Evolutionary conservation across 2,797 vertebrate genomes (phyloP), one percentile per base, ranked within the genome.

Genomic region (Loriculus beryllinus): DNA sequence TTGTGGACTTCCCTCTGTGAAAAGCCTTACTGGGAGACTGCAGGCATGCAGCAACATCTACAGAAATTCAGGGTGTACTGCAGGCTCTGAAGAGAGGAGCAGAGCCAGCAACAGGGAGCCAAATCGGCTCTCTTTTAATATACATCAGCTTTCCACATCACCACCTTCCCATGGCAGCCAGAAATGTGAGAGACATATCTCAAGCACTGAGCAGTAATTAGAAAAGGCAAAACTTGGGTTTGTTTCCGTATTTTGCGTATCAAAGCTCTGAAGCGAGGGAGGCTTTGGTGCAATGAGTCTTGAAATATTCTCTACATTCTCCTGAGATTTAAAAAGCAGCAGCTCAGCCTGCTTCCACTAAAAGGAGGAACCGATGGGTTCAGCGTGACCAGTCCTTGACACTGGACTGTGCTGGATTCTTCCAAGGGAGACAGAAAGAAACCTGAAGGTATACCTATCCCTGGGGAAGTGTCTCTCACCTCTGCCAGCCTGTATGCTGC

Each of bases 41-140:
- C 60, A 95, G 92, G 95, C 83, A 92, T 23, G 87, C 86, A 97
- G 97, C 97, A 97, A 72, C 97, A 96, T 71, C 96, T 97, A 96
- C 96, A 96, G 97, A 96, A 94, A 96, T 86, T 88, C 86, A 67
- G 84, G 62, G 79, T 89, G 97, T 96, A 97, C 56, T 96, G 91
- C 96, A 97, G 35, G 92, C 76, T 77, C 57, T 67, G 5, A 5
- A 1, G 54, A 0, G 49, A 93, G 77, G 35, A 85, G 70, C 37
- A 75, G 71, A 96, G 86, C 86, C 90, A 96, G 77, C 47, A 91
- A 78, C 67, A 88, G 75, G 76, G 63, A 96, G 92, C 78, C 92
- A 65, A 83, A 80, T 56, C 7, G 0, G 39, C 3, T 1, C 81
- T 90, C 78, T 95, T 92, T 90, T 90, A 97, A 95, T 94, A 96